phyloP scores from a whole-genome alignment of 1,140 invertebrate genomes.

The Saccostrea echinata region DNA sequence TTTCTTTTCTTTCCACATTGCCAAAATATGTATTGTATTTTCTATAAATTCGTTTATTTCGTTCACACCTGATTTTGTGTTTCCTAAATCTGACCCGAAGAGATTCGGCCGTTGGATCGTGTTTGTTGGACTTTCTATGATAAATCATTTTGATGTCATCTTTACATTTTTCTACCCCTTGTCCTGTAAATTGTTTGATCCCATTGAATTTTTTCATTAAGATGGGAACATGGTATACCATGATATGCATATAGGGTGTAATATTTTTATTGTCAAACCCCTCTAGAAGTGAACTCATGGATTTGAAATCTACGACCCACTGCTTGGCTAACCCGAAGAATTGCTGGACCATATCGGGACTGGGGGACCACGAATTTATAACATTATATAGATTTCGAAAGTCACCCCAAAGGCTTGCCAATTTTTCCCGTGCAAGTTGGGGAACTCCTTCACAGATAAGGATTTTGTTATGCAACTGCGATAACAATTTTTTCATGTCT shows the following conservation, averaged over 20 bases:
- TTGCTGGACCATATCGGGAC: no score
- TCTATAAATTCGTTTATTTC: constrained; percentile 21
- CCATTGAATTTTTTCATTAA: background rate
- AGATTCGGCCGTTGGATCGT: constrained; percentile 21
- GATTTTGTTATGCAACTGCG: no score
- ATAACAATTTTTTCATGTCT: no score
- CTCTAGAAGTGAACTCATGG: background rate
- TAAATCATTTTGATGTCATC: constrained; percentile 42
- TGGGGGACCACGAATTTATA: no score
- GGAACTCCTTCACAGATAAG: no score
- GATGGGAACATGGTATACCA: constrained; percentile 42
- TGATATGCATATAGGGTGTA: constrained; percentile 40
- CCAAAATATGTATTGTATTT: constrained; percentile 31
- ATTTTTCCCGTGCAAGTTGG: no score
- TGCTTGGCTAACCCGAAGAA: background rate
- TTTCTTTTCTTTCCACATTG: no score
- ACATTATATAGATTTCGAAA: no score
- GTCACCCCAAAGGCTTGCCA: no score
- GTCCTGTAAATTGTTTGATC: constrained; percentile 39
- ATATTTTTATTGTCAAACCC: constrained; percentile 34
- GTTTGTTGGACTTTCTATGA: constrained; percentile 43
- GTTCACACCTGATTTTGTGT: background rate
- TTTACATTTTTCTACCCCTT: constrained; percentile 42
- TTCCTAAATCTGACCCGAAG: constrained; percentile 22
- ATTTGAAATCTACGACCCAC: background rate